These are phyloP conservation scores for Micoletzkya japonica DNA, from an alignment of 2,888 invertebrate genomes.

Conservation along the genomic window DNA sequence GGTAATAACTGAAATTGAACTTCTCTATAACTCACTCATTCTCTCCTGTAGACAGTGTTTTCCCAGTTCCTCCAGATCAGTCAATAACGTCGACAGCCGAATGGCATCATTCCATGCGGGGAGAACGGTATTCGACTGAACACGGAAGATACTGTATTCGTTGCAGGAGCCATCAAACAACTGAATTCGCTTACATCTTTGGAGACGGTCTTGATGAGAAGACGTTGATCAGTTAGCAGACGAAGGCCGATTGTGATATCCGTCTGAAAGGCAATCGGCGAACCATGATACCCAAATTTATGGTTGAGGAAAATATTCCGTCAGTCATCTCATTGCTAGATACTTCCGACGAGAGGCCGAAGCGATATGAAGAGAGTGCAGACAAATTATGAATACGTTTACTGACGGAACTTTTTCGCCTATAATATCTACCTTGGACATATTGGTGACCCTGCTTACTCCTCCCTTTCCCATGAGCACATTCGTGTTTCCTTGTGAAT, in stretches of 20 bases:
- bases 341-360: too few species aligned
- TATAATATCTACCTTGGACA: neutral
- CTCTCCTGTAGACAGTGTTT: constrained; percentile 29
- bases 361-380: too few species aligned
- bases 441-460: neutral
- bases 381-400: too few species aligned
- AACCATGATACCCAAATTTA: too few species aligned
- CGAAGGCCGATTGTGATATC: constrained; percentile 12
- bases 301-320: too few species aligned
- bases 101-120: constrained; percentile 12
- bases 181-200: too few species aligned
- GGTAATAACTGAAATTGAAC: neutral
- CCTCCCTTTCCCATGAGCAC: neutral
- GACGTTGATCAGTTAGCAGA: neutral
- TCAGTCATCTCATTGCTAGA: too few species aligned
- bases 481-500: neutral
- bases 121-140: neutral
- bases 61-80: constrained; percentile 23
- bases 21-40: constrained; percentile 7
- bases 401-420: too few species aligned
- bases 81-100: constrained; percentile 1
- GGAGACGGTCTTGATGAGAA: neutral
- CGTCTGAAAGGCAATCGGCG: too few species aligned
- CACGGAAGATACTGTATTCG: neutral
- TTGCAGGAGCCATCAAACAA: too few species aligned